These are phyloP conservation scores for Rhadinocentrus ornatus DNA, from an alignment of 2,797 vertebrate genomes.

Conservation along the genomic window DNA sequence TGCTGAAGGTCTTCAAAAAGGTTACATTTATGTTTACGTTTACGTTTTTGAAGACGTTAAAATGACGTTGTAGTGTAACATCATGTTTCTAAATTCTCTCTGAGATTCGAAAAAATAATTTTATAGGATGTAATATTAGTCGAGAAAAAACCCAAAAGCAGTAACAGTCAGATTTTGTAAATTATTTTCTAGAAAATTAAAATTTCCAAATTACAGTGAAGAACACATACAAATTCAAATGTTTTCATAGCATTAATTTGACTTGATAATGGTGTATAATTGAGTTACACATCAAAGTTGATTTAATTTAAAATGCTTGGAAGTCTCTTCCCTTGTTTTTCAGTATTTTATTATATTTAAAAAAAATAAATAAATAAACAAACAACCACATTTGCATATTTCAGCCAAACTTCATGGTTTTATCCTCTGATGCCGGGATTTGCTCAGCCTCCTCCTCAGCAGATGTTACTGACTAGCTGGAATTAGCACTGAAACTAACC, in stretches of 20 bases:
- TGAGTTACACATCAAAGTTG: neutral
- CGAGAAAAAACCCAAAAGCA: no score
- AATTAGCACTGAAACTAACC: constrained; percentile 71
- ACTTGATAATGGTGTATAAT: neutral
- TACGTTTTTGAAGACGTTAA: no score
- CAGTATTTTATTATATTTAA: neutral
- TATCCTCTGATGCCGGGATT: constrained; percentile 16
- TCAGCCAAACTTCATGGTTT: constrained; percentile 5
- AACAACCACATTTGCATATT: neutral
- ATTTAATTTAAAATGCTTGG: neutral
- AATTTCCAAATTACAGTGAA: no score
- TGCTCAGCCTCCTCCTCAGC: constrained; percentile 34
- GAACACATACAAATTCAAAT: no score
- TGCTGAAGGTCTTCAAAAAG: no score
- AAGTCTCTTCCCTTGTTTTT: neutral
- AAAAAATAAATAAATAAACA: neutral
- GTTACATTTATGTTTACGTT: no score
- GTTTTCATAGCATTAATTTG: no score
- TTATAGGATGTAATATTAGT: no score
- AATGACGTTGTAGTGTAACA: no score
- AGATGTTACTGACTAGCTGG: constrained; percentile 61
- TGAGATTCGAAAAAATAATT: no score
- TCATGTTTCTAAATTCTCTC: no score
- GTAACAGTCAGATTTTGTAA: neutral
- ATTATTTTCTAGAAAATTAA: no score